Evolutionary conservation across 2,797 vertebrate genomes (phyloP).

Genomic region (Manis crassicaudata): DNA sequence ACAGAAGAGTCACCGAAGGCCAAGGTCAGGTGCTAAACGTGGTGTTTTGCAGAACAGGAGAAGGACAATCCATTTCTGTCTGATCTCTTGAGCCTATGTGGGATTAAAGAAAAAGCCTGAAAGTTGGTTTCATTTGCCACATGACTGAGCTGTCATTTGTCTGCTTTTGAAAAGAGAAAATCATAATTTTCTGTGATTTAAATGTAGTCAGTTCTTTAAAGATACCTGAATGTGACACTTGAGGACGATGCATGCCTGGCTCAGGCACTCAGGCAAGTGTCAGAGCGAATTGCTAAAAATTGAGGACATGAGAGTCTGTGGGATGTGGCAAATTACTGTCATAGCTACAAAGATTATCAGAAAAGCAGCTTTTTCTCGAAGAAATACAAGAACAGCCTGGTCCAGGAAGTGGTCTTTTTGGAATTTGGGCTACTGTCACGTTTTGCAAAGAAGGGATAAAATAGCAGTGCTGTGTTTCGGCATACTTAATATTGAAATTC

Average conservation of each 20-base stretch:
- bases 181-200: conserved; percentile 74
- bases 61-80: neutral
- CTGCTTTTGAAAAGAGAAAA: conserved; percentile 59
- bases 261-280: conserved; percentile 66
- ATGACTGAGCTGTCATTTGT: conserved; percentile 61
- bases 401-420: conserved; percentile 25
- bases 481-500: conserved; percentile 48
- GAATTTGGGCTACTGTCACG: conserved; percentile 31
- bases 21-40: neutral
- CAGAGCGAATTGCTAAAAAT: conserved; percentile 78
- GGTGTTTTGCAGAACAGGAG: neutral
- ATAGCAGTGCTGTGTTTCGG: neutral
- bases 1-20: neutral
- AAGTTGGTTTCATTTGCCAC: conserved; percentile 48
- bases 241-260: conserved; percentile 50
- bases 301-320: conserved; percentile 58
- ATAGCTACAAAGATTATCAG: neutral
- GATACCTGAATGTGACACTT: conserved; percentile 68
- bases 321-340: conserved; percentile 73
- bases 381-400: conserved; percentile 51
- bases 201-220: conserved; percentile 66
- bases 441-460: neutral
- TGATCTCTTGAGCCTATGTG: neutral
- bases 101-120: neutral
- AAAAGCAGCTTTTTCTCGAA: conserved; percentile 63